A percentile compares a stretch with the other conserved stretches of the same genome.
These are phyloP conservation scores for Indicator maculatus DNA, from an alignment of 2,113 vertebrate species.

Conservation along the genomic window DNA sequence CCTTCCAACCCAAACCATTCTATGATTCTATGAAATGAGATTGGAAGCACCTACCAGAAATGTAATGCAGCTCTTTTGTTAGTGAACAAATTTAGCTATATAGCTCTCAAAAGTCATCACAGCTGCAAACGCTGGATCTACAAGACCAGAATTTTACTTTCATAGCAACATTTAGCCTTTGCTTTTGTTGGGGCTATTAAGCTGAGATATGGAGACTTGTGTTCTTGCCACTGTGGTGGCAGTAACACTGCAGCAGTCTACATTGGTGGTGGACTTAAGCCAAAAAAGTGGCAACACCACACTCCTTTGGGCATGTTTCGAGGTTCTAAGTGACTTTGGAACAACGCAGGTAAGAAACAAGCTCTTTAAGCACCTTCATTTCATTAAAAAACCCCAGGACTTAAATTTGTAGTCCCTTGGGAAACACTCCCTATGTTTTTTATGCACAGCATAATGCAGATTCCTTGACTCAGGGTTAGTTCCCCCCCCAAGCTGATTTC, in stretches of 20 bases:
- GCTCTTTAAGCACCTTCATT: not conserved
- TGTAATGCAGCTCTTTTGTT: not conserved
- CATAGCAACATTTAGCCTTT: not conserved
- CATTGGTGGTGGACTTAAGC: not conserved
- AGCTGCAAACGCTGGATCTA: not conserved
- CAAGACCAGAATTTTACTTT: not conserved
- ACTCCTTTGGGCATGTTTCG: not conserved
- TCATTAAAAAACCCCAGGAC: not conserved
- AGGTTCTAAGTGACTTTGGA: not conserved
- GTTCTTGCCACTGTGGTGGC: not conserved
- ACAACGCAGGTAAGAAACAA: not conserved
- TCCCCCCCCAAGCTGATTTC: slow-evolving; percentile 31
- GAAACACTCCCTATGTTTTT: not conserved
- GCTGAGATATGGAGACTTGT: not conserved
- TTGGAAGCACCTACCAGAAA: not conserved
- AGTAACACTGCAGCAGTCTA: not conserved
- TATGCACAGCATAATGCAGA: not conserved
- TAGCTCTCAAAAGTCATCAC: not conserved
- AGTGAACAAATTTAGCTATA: not conserved
- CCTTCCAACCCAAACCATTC: too few relatives aligned
- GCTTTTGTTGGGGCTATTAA: not conserved
- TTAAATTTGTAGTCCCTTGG: not conserved
- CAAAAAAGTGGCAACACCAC: not conserved
- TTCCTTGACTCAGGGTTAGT: not conserved
- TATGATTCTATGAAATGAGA: not conserved